phyloP scores from a whole-genome alignment of 2,888 invertebrate genomes.

The Cordilura impudica region DNA sequence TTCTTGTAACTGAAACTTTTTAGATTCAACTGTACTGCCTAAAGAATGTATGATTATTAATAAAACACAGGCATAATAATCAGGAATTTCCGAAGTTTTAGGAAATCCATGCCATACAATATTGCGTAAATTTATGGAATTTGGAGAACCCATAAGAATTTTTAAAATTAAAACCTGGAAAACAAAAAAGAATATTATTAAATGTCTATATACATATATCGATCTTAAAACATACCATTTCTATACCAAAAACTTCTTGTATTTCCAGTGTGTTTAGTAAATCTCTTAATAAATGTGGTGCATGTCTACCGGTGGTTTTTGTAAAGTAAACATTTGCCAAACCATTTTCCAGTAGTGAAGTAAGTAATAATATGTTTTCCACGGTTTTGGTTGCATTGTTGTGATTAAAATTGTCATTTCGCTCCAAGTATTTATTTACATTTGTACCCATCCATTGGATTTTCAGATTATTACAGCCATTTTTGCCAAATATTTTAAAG shows the following conservation, averaged over 20 bases:
- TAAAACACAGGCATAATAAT: conserved; percentile 73
- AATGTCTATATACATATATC: neutral
- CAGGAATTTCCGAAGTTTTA: conserved; percentile 75
- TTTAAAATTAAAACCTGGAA: conserved; percentile 75
- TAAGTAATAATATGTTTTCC: conserved; percentile 68
- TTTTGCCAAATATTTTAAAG: neutral
- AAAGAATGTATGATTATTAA: conserved; percentile 70
- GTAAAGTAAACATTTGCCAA: conserved; percentile 69
- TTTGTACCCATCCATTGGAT: conserved; percentile 61
- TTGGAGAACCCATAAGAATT: conserved; percentile 79
- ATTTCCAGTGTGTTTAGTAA: conserved; percentile 76
- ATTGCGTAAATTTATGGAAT: conserved; percentile 79
- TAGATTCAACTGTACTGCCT: conserved; percentile 58
- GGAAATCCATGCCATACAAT: conserved; percentile 80
- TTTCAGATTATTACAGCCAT: neutral
- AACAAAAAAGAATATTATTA: neutral
- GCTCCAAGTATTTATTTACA: conserved; percentile 8
- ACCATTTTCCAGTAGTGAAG: conserved; percentile 69
- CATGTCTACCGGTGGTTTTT: conserved; percentile 46
- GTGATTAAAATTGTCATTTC: neutral
- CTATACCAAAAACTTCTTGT: conserved; percentile 71
- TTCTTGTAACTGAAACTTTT: conserved; percentile 43
- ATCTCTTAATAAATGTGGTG: conserved; percentile 78
- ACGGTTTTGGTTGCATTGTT: conserved; percentile 23
- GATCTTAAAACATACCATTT: conserved; percentile 72